Conservation (phyloP, 2,113 vertebrate species). For the Colius striatus region DNA sequence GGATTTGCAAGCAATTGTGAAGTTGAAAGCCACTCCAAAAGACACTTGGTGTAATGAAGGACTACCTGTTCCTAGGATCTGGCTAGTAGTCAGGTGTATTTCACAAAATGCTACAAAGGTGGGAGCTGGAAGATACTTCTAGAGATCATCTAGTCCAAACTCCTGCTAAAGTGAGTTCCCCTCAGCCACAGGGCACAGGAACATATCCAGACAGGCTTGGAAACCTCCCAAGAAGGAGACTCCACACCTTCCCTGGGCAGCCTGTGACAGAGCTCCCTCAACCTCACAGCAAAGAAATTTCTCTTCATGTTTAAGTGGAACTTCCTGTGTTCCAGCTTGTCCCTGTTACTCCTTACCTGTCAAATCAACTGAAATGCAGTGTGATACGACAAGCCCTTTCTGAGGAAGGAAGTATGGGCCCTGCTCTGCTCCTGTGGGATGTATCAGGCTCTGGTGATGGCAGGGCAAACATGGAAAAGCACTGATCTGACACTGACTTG, state of each 20-base stretch:
- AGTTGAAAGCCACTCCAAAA: neutral
- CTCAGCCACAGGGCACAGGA: no score
- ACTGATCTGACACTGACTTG: neutral
- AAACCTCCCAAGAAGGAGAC: no score
- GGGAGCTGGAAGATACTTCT: no score
- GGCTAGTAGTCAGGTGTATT: neutral
- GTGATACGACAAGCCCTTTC: neutral
- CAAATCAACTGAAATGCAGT: neutral
- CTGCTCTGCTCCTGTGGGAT: neutral
- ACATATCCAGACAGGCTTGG: no score
- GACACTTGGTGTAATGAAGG: neutral
- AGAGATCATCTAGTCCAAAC: no score
- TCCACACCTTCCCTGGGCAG: no score
- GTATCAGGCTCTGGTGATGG: neutral
- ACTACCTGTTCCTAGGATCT: neutral
- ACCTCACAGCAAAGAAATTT: no score
- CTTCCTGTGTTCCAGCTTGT: no score
- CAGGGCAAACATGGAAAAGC: neutral
- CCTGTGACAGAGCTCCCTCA: no score
- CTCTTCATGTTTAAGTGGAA: no score
- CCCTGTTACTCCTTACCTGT: neutral
- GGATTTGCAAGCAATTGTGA: neutral
- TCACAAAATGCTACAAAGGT: neutral
- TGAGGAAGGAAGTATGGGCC: rapidly evolving
- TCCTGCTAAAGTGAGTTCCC: no score